Conservation (phyloP, 2,888 invertebrate genomes). For the Hoplodrina ambigua region DNA sequence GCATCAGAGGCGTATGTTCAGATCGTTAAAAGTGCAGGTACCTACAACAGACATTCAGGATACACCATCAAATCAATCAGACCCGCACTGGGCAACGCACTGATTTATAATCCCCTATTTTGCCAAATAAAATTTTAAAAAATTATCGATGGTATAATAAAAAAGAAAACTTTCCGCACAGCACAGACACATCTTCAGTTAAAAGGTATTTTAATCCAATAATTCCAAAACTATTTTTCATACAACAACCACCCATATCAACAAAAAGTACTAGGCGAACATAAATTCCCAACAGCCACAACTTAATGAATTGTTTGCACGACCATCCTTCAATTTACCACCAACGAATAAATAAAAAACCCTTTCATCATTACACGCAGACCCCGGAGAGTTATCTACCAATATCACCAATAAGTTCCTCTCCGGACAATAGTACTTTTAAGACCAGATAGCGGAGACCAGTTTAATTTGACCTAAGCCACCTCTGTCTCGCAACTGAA, state of each 20-base stretch:
- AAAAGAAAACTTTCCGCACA: too few relatives aligned
- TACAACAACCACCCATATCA: neutral
- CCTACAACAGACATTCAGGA: too few relatives aligned
- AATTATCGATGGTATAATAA: too few relatives aligned
- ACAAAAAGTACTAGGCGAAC: constrained; percentile 31
- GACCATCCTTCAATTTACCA: constrained; percentile 29
- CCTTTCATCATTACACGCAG: constrained; percentile 59
- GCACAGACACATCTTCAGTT: too few relatives aligned
- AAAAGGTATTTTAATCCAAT: neutral
- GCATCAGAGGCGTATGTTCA: too few relatives aligned
- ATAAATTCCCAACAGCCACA: constrained; percentile 29
- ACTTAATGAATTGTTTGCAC: constrained; percentile 28
- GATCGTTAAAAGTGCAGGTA: too few relatives aligned
- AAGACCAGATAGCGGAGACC: constrained; percentile 55
- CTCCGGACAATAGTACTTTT: constrained; percentile 57
- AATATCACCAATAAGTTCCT: constrained; percentile 75
- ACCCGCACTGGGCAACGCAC: too few relatives aligned
- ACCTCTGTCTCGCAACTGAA: constrained; percentile 25
- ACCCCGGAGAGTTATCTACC: constrained; percentile 68
- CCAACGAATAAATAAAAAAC: constrained; percentile 35
- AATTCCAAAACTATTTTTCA: neutral
- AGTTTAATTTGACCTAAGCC: constrained; percentile 38
- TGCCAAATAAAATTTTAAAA: too few relatives aligned
- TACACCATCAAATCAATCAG: too few relatives aligned
- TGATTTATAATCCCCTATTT: too few relatives aligned